A percentile compares a stretch with the other conserved stretches of the same genome.
phyloP scores from a whole-genome alignment of 2,797 vertebrate species.

The Pygocentrus nattereri region DNA sequence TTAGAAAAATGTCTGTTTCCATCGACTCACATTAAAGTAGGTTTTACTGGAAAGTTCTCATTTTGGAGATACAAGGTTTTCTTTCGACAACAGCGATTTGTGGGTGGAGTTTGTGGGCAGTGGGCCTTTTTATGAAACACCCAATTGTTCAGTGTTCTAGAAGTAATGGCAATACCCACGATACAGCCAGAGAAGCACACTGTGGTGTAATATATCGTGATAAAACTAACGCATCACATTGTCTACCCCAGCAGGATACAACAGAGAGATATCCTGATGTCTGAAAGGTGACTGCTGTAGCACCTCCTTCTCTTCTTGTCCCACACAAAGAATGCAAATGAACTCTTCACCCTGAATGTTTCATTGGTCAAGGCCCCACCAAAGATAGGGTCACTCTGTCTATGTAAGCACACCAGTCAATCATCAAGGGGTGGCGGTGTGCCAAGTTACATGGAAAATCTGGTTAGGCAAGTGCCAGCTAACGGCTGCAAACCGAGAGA shows the following conservation, averaged over 20 bases:
- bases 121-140: too few species aligned
- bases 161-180: too few species aligned
- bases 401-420: slow-evolving; percentile 46
- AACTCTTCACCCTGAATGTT: slow-evolving; percentile 7
- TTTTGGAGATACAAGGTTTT: too few species aligned
- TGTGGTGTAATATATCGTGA: too few species aligned
- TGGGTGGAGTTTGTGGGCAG: too few species aligned
- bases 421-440: slow-evolving; percentile 10
- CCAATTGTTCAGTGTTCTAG: too few species aligned
- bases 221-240: neutral
- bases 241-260: neutral
- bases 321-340: slow-evolving; percentile 40
- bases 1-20: too few species aligned
- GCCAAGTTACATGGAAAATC: slow-evolving; percentile 3
- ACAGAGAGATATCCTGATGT: neutral
- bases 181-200: too few species aligned
- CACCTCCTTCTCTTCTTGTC: slow-evolving; percentile 1
- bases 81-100: too few species aligned
- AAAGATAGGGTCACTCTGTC: slow-evolving; percentile 54
- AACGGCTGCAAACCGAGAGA: neutral
- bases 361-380: slow-evolving; percentile 60
- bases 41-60: too few species aligned
- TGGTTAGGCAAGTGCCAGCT: neutral
- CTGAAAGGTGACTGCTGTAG: neutral
- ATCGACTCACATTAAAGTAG: too few species aligned